phyloP scores from a whole-genome alignment of 1,140 invertebrate species.

The Hesperophylax magnus region DNA sequence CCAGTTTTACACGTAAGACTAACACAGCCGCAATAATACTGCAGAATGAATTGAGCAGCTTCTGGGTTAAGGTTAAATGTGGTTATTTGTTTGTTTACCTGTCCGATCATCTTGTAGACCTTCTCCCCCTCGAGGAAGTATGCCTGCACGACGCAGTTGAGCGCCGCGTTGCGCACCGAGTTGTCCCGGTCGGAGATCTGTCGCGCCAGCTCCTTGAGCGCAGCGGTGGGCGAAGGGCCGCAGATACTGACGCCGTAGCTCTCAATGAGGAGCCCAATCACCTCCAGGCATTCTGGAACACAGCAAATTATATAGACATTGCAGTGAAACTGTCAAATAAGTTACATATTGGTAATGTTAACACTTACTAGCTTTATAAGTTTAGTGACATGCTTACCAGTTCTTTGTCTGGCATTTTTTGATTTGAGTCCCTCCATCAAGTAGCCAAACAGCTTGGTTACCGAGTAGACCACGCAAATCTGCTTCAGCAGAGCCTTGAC shows the following conservation, averaged over 20 bases:
- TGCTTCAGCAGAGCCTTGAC: conserved; percentile 90
- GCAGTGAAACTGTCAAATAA: no score
- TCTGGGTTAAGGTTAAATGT: no score
- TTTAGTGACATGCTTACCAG: conserved; percentile 71
- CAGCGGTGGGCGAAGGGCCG: conserved; percentile 80
- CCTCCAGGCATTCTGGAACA: conserved; percentile 89
- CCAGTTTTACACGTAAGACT: no score
- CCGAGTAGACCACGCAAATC: conserved; percentile 89
- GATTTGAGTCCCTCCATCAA: conserved; percentile 96
- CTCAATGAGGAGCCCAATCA: conserved; percentile 90
- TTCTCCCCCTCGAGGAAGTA: conserved; percentile 93
- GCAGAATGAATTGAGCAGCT: no score
- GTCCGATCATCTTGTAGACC: conserved; percentile 92
- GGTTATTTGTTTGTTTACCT: conserved; percentile 70
- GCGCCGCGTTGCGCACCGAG: conserved; percentile 94
- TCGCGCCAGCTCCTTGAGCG: conserved; percentile 93
- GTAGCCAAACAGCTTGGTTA: conserved; percentile 90
- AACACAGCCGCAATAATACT: no score
- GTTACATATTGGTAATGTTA: no score
- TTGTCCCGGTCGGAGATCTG: conserved; percentile 97
- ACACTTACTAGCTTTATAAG: no score
- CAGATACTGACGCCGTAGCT: conserved; percentile 89
- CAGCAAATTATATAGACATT: neutral
- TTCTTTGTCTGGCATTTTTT: conserved; percentile 96
- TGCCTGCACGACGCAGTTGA: conserved; percentile 94